Evolutionary conservation across 2,888 invertebrate genomes (phyloP).

Genomic region (Odiellus spinosus): DNA sequence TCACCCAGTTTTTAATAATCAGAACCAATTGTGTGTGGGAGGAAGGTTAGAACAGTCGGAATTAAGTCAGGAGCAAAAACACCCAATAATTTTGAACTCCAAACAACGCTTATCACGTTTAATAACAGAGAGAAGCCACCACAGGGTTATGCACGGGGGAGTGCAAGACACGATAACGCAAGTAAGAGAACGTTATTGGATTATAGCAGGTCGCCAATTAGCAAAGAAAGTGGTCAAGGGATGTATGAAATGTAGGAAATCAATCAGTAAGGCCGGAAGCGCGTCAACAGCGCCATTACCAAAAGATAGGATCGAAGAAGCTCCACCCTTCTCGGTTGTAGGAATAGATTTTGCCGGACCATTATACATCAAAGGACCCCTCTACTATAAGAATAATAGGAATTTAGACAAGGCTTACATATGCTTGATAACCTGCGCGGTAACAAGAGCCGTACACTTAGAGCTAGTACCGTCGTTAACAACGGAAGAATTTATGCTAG

Average conservation of each 20-base stretch:
- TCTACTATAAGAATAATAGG: no score
- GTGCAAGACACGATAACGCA: slow-evolving; percentile 2
- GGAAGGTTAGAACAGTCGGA: neutral
- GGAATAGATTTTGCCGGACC: slow-evolving; percentile 4
- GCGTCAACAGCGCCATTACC: neutral
- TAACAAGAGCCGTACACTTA: no score
- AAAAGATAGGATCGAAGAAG: neutral
- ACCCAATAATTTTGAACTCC: neutral
- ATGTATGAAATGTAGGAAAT: neutral
- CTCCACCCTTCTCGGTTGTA: neutral
- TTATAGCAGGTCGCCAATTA: neutral
- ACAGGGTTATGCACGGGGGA: slow-evolving; percentile 1
- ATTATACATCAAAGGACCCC: slow-evolving; percentile 9
- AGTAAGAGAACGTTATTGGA: neutral
- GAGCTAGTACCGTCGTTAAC: no score
- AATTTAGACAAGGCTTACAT: neutral
- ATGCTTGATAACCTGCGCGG: slow-evolving; percentile 2
- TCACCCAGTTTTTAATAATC: neutral
- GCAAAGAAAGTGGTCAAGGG: neutral
- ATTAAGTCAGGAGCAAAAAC: neutral
- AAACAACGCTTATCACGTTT: slow-evolving; percentile 1
- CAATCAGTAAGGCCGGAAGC: neutral
- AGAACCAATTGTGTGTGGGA: neutral
- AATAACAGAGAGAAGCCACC: neutral
- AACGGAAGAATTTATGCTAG: no score